Base-by-base conservation (phyloP, 2,113 vertebrate genomes). In the Charadrius vociferus region DNA sequence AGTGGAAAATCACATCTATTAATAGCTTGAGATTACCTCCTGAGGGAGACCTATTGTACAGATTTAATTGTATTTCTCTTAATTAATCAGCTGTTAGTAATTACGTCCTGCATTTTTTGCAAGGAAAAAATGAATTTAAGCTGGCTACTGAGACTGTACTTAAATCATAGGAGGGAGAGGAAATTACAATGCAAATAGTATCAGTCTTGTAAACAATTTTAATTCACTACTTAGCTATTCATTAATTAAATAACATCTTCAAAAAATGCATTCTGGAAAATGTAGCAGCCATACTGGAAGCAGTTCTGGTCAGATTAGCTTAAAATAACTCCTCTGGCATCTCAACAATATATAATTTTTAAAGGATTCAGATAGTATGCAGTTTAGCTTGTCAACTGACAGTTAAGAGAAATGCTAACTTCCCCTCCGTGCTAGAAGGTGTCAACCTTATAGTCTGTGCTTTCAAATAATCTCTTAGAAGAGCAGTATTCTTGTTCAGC, bases 21-120 rank as follows among this genome's bases (percentile, higher is more conserved):
- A 86, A 95, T 79, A 93, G 86, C 81, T 50, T 90, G 73, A 91
- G 62, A 49, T 77, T 79, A 63, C 10, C 24, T 93, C 56, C 72
- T 56, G 49, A 94, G 86, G 39, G 93, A 95, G 62, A 79, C 55
- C 32, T 80, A 45, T 70, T 93, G 71, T 85, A 77, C 53, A 95
- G 71, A 85, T 90, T 62, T 85, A 91, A 82, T 73, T 95, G 77
- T 91, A 50, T 81, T 95, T 81, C 72, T 85, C 58, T 91, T 82
- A 93, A 93, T 95, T 95, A 32, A 94, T 93, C 91, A 83, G 77
- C 49, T 94, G 93, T 77, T 93, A 81, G 71, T 93, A 96, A 91
- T 97, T 91, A 73, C 50, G 88, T 82, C 59, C 63, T 73, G 74
- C 67, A 90, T 90, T 90, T 86, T 86, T 45, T 93, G 74, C 79